Evolutionary conservation across 1,140 invertebrate genomes (phyloP).

Genomic region (Pararge aegeria): DNA sequence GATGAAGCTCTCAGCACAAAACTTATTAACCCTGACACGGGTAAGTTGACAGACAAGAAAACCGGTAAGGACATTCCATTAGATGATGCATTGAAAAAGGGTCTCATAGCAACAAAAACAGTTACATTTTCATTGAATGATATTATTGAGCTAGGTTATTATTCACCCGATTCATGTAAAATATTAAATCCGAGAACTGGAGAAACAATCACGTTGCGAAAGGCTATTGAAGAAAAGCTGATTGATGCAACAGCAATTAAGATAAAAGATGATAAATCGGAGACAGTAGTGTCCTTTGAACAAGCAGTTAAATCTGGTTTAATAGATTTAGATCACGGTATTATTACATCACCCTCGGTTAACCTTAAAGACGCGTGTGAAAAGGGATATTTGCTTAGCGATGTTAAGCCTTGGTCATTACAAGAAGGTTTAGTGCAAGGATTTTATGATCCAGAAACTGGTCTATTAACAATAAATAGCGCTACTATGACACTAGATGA

Average conservation of each 20-base stretch:
- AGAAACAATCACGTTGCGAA: slow-evolving; percentile 84
- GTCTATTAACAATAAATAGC: slow-evolving; percentile 87
- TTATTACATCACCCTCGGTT: slow-evolving; percentile 85
- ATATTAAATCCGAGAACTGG: slow-evolving; percentile 91
- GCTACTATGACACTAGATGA: slow-evolving; percentile 88
- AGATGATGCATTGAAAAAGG: slow-evolving; percentile 84
- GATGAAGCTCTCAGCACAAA: slow-evolving; percentile 84
- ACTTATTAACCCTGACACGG: slow-evolving; percentile 85
- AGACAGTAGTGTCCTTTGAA: slow-evolving; percentile 83
- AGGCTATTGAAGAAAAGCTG: slow-evolving; percentile 86
- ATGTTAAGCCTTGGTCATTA: slow-evolving; percentile 88
- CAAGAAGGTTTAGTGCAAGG: slow-evolving; percentile 92
- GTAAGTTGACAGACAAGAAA: slow-evolving; percentile 85
- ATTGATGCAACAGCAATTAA: slow-evolving; percentile 85
- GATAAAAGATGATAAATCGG: slow-evolving; percentile 87
- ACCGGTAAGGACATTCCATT: slow-evolving; percentile 84
- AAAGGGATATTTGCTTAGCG: slow-evolving; percentile 88
- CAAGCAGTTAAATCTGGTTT: slow-evolving; percentile 86
- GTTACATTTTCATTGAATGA: slow-evolving; percentile 86
- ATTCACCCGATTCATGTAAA: slow-evolving; percentile 86
- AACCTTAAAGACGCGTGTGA: slow-evolving; percentile 88
- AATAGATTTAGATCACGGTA: slow-evolving; percentile 85
- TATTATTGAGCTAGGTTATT: slow-evolving; percentile 89
- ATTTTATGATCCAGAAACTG: slow-evolving; percentile 88
- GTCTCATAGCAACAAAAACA: slow-evolving; percentile 85